Conservation (phyloP, 1,140 invertebrate genomes). For the Orchestia grillus region DNA sequence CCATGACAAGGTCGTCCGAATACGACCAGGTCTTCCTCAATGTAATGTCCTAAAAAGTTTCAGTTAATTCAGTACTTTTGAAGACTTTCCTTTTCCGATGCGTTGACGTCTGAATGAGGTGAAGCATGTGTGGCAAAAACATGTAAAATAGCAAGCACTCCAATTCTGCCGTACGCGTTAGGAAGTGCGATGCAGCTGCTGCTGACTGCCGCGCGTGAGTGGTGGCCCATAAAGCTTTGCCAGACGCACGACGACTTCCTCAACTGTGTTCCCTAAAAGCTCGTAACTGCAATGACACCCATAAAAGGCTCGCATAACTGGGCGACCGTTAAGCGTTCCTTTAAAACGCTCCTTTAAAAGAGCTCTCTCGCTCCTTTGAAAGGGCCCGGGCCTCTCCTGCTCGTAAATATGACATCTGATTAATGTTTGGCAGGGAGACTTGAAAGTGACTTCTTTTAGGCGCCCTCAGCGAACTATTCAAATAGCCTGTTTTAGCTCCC, state of each 20-base stretch:
- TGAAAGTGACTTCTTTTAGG: not conserved
- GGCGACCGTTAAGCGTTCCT: not conserved
- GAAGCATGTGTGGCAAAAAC: not conserved
- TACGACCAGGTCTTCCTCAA: too few species aligned
- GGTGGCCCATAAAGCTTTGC: constrained; percentile 10
- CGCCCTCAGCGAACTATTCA: too few species aligned
- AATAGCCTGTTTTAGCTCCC: too few species aligned
- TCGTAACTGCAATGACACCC: constrained; percentile 17
- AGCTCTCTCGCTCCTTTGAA: not conserved
- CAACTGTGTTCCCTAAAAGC: constrained; percentile 47
- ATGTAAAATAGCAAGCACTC: not conserved
- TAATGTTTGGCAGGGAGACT: not conserved
- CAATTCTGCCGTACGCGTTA: not conserved
- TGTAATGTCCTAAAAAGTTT: too few species aligned
- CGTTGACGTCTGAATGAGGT: not conserved
- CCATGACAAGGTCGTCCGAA: too few species aligned
- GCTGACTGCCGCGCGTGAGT: not conserved
- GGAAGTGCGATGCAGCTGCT: not conserved
- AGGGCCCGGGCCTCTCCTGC: too few species aligned
- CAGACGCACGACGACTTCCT: not conserved
- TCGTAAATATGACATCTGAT: too few species aligned
- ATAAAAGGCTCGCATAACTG: constrained; percentile 21
- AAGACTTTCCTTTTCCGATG: not conserved
- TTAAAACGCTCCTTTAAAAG: constrained; percentile 17
- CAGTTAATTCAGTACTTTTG: not conserved